These are phyloP conservation scores for Papilio machaon DNA, from an alignment of 1,140 invertebrate genomes.

Conservation along the genomic window DNA sequence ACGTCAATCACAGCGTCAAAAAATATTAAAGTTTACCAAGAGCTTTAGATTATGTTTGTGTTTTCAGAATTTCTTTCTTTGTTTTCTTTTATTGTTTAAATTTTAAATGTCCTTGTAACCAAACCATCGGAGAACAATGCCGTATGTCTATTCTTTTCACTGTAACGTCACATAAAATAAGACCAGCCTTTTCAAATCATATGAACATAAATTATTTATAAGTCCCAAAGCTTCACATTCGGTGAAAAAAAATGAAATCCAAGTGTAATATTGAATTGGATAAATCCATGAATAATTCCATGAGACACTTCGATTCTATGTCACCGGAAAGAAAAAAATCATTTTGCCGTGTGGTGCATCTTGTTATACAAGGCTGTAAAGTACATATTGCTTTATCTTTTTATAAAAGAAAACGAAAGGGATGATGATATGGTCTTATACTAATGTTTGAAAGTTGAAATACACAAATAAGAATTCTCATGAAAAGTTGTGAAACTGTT, in stretches of 20 bases:
- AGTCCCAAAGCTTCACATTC: slow-evolving; percentile 22
- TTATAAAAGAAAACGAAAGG: too few relatives aligned
- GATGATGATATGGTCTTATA: too few relatives aligned
- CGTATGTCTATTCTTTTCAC: neutral
- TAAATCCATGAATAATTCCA: slow-evolving; percentile 35
- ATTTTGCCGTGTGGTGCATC: neutral
- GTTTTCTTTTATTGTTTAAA: neutral
- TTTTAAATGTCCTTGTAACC: neutral
- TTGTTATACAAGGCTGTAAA: neutral
- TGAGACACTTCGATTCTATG: slow-evolving; percentile 12
- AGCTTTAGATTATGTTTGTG: too few relatives aligned
- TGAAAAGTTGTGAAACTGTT: too few relatives aligned
- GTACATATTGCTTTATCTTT: neutral
- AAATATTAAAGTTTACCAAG: too few relatives aligned
- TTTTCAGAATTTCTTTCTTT: neutral
- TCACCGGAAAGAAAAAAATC: neutral
- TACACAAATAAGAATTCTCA: too few relatives aligned
- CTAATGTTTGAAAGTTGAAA: too few relatives aligned
- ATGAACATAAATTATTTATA: slow-evolving; percentile 13
- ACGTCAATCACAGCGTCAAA: too few relatives aligned
- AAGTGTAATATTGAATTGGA: slow-evolving; percentile 29
- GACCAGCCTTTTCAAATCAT: slow-evolving; percentile 3
- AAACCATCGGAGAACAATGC: neutral
- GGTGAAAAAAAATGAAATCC: slow-evolving; percentile 27
- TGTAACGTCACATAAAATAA: neutral